Evolutionary conservation across 2,797 vertebrate genomes (phyloP), one percentile per base, ranked within the genome.

Genomic region (Hydrocynus forskahlii): DNA sequence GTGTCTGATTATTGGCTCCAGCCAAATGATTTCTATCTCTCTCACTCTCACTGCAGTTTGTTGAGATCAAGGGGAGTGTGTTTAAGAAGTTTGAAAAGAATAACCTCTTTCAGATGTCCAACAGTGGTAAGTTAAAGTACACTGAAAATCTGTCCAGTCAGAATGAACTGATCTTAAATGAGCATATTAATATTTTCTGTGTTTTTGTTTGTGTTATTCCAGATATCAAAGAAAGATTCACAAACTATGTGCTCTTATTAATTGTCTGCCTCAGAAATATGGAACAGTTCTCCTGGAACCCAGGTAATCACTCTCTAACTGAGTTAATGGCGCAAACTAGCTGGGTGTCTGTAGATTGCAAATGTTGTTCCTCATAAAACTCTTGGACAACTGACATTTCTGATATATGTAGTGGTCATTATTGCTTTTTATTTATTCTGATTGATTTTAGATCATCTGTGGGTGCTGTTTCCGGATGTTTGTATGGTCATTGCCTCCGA

Each of bases 71-170:
- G 94, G 97, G 97, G 92, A 99, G 97, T 16, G 98, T 99, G 85
- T 99, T 99, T 91, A 99, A 99, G 94, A 99, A 99, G 91, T 99
- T 99, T 95, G 98, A 96, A 92, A 99, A 99, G 93, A 98, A 99
- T 89, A 99, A 99, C 90, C 95, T 99, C 73, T 99, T 99, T 89
- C 98, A 99, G 87, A 99, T 99, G 97, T 99, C 98, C n/a, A 99
- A 99, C 83, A 99, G 97, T 0, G 97, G 98, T 99, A 94, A 75
- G 98, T 92, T 54, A 16, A 21, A n/a, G n/a, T n/a, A n/a, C n/a
- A n/a, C n/a, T n/a, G n/a, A n/a, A n/a, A n/a, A n/a, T n/a, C n/a
- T n/a, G 8, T 57, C 19, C 29, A 38, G 21, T 40, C 16, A 4
- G 38, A 59, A 14, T 54, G 52, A 60, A 45, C 59, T 64, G 66